phyloP scores from a whole-genome alignment of 2,888 invertebrate species.

The Clusia tigrina region DNA sequence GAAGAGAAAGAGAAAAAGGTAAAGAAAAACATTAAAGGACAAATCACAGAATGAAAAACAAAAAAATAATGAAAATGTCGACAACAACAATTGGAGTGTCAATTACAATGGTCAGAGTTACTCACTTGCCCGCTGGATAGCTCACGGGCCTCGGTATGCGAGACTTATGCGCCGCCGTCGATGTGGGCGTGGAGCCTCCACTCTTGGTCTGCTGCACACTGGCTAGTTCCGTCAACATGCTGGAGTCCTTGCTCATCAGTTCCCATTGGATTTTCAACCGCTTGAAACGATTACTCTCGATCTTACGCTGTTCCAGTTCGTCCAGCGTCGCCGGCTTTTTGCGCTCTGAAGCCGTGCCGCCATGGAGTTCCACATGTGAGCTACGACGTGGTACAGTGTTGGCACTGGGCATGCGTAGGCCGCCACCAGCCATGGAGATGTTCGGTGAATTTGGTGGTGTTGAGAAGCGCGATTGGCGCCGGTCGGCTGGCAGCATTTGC shows the following conservation, averaged over 20 bases:
- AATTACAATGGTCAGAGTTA: conserved; percentile 22
- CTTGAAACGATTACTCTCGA: conserved; percentile 64
- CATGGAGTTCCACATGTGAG: not conserved
- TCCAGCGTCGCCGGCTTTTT: conserved; percentile 45
- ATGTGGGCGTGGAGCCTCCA: conserved; percentile 64
- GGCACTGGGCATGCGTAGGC: conserved; percentile 20
- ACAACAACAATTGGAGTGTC: not conserved
- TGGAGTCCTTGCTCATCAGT: conserved; percentile 63
- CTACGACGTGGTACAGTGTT: conserved; percentile 39
- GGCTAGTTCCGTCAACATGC: conserved; percentile 62
- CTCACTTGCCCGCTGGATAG: conserved; percentile 64
- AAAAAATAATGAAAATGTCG: conserved; percentile 14
- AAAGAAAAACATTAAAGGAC: conserved; percentile 25
- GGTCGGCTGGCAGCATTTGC: conserved; percentile 31
- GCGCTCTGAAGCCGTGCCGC: conserved; percentile 37
- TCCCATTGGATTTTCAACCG: conserved; percentile 65
- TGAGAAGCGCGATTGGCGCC: conserved; percentile 62
- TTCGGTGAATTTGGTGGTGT: conserved; percentile 81
- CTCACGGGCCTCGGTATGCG: conserved; percentile 64
- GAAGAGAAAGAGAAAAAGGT: conserved; percentile 14
- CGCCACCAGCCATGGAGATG: conserved; percentile 68
- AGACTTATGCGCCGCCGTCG: conserved; percentile 59
- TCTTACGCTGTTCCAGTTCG: conserved; percentile 60
- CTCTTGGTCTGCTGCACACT: conserved; percentile 61
- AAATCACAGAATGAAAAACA: conserved; percentile 33